Evolutionary conservation across 2,113 vertebrate species (phyloP).

Genomic region (Gambusia affinis): DNA sequence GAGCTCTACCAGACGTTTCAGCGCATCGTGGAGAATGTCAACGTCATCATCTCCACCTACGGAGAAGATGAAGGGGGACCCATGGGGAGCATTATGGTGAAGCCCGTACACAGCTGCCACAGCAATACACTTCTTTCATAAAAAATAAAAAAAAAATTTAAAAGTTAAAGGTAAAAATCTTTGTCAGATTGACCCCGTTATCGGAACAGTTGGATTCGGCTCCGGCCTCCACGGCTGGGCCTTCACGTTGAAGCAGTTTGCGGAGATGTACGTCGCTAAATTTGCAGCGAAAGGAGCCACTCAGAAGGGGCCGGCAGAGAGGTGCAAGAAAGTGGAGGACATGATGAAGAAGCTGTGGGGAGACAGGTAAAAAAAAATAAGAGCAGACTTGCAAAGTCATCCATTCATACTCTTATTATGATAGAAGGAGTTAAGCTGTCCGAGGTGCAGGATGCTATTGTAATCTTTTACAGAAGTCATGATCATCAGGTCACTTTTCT

Average conservation of each 20-base stretch:
- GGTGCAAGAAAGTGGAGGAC: constrained; percentile 95
- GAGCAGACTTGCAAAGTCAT: background rate
- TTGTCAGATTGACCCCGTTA: constrained; percentile 88
- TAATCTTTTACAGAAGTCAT: background rate
- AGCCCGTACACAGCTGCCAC: constrained; percentile 12
- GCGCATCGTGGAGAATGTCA: constrained; percentile 93
- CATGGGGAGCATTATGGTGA: constrained; percentile 96
- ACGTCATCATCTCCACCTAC: constrained; percentile 95
- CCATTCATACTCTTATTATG: too few relatives aligned
- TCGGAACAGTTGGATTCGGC: constrained; percentile 92
- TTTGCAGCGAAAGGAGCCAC: constrained; percentile 90
- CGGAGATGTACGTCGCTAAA: constrained; percentile 96
- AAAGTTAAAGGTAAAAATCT: background rate
- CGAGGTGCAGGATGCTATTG: background rate
- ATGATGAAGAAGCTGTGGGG: constrained; percentile 99
- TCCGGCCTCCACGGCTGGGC: constrained; percentile 97
- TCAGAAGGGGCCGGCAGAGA: constrained; percentile 81
- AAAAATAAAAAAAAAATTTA: background rate
- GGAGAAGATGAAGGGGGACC: constrained; percentile 93
- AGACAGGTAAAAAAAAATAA: constrained; percentile 81
- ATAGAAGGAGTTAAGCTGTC: background rate
- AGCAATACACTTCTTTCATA: background rate
- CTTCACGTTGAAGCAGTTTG: constrained; percentile 99
- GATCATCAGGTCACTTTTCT: background rate
- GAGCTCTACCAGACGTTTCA: constrained; percentile 94